A percentile compares a stretch with the other conserved stretches of the same genome.
Evolutionary conservation across 2,797 vertebrate species (phyloP).

Genomic region (Apogon talboti): DNA sequence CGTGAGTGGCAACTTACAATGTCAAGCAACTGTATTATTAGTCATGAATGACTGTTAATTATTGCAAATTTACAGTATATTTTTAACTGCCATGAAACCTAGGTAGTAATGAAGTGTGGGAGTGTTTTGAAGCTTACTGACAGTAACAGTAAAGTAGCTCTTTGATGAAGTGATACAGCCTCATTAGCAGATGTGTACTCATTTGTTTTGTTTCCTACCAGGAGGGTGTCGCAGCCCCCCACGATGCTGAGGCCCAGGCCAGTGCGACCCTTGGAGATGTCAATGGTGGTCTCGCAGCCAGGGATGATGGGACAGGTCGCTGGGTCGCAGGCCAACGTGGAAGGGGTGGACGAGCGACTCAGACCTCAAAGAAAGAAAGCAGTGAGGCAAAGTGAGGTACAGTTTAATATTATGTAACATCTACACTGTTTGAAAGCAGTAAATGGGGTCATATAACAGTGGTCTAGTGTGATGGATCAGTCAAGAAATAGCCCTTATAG

Average conservation of each 20-base stretch:
- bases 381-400: background rate
- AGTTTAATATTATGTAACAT: background rate
- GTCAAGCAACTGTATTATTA: background rate
- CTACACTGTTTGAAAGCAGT: background rate
- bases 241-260: conserved; percentile 98
- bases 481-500: too few species aligned
- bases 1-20: conserved; percentile 10
- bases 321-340: conserved; percentile 89
- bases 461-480: too few species aligned
- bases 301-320: conserved; percentile 96
- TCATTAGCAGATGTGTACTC: background rate
- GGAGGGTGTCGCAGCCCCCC: conserved; percentile 94
- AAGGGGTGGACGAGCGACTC: conserved; percentile 93
- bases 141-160: background rate
- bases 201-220: conserved; percentile 82
- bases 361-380: conserved; percentile 72
- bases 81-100: background rate
- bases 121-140: too few species aligned
- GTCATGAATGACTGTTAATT: background rate
- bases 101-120: background rate
- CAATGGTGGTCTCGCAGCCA: conserved; percentile 97
- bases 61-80: background rate
- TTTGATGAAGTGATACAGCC: background rate
- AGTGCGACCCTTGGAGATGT: conserved; percentile 95
- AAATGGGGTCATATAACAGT: background rate